These are phyloP conservation scores for Prenolepis imparis DNA, from an alignment of 2,888 invertebrate species.

Conservation along the genomic window DNA sequence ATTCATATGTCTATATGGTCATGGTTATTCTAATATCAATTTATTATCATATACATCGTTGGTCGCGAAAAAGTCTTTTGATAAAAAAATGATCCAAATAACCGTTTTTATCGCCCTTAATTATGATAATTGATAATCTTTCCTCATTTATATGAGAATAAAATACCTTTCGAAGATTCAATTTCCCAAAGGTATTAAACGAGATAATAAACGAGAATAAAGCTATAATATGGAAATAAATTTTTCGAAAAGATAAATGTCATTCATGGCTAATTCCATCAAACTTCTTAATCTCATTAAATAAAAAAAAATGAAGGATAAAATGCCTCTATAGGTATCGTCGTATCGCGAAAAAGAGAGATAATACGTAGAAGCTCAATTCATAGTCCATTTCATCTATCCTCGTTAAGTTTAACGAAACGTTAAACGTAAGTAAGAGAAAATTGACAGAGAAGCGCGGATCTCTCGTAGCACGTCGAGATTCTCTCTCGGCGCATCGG, in stretches of 20 bases:
- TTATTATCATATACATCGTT: too few species aligned
- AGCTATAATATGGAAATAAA: not conserved
- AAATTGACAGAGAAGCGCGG: not conserved
- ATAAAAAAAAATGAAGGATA: not conserved
- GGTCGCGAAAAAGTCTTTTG: not conserved
- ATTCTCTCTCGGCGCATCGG: conserved; percentile 27
- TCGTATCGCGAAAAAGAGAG: not conserved
- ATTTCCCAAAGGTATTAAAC: not conserved
- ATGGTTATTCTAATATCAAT: too few species aligned
- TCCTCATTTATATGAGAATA: not conserved
- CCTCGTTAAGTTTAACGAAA: conserved; percentile 6
- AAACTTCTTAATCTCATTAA: not conserved
- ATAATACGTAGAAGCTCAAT: not conserved
- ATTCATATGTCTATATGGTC: too few species aligned
- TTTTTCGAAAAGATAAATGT: not conserved
- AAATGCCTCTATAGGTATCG: not conserved
- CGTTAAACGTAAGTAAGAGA: conserved; percentile 12
- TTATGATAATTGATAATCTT: not conserved
- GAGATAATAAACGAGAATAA: not conserved
- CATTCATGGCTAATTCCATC: not conserved
- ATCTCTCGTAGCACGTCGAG: conserved; percentile 21
- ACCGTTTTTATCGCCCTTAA: not conserved
- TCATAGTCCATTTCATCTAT: not conserved
- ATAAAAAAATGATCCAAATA: not conserved
- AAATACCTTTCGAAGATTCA: not conserved